Conservation (phyloP, 2,797 vertebrate genomes). For the Mycteria americana region DNA sequence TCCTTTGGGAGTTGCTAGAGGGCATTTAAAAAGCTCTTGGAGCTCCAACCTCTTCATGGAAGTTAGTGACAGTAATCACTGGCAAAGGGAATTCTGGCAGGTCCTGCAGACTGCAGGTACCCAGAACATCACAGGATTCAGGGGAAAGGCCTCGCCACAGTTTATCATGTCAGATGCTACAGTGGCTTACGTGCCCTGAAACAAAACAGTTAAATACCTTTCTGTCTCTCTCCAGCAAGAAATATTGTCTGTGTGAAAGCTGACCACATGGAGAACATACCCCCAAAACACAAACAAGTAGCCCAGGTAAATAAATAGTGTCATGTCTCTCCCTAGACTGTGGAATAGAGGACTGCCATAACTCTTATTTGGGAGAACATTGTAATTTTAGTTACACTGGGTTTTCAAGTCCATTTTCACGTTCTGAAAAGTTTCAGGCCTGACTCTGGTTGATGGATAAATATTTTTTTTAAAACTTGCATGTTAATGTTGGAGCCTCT, state of each 20-base stretch:
- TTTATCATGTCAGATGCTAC: neutral
- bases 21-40: neutral
- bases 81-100: neutral
- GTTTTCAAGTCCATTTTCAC: neutral
- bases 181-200: neutral
- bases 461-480: neutral
- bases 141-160: neutral
- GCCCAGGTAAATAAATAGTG: conserved; percentile 70
- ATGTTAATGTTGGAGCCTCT: neutral
- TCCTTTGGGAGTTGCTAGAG: neutral
- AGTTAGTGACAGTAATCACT: neutral
- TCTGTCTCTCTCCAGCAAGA: conserved; percentile 31
- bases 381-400: neutral
- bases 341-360: neutral
- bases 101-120: neutral
- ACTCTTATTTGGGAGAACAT: neutral
- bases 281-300: conserved; percentile 82
- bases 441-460: neutral
- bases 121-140: neutral
- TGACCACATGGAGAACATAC: conserved; percentile 80
- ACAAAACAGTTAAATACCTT: neutral
- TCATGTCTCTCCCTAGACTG: neutral
- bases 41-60: neutral
- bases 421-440: neutral
- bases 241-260: conserved; percentile 82